A percentile compares a stretch with the other conserved stretches of the same genome.
Conservation (phyloP, 2,888 invertebrate genomes). For the Melanostoma scalare region DNA sequence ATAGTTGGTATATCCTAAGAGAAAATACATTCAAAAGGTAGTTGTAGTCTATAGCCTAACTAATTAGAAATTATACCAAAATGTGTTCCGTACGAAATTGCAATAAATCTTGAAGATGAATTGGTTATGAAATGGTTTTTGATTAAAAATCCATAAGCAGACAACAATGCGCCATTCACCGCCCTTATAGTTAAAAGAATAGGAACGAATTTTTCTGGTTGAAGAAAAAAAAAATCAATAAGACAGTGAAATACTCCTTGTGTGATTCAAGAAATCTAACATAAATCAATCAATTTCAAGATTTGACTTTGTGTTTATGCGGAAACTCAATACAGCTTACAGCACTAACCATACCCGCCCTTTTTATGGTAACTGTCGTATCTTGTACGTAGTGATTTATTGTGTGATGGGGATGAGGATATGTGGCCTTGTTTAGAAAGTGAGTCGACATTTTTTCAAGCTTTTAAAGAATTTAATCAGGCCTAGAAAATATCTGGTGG, state of each 20-base stretch:
- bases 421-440: too few species aligned
- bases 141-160: not conserved
- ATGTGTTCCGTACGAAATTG: not conserved
- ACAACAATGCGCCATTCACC: too few species aligned
- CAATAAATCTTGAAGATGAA: not conserved
- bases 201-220: not conserved
- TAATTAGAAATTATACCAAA: not conserved
- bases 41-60: not conserved
- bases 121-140: not conserved
- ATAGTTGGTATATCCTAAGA: not conserved
- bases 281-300: not conserved
- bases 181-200: not conserved
- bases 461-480: too few species aligned
- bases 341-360: not conserved
- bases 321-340: not conserved
- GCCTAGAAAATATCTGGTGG: too few species aligned
- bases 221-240: not conserved
- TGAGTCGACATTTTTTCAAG: too few species aligned
- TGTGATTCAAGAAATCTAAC: not conserved
- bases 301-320: not conserved
- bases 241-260: not conserved
- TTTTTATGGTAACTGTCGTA: too few species aligned
- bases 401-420: too few species aligned
- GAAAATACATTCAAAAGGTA: slow-evolving; percentile 14
- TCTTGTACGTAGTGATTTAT: too few species aligned